Base-by-base conservation (phyloP, 2,888 invertebrate genomes). In the Beris morrisii region DNA sequence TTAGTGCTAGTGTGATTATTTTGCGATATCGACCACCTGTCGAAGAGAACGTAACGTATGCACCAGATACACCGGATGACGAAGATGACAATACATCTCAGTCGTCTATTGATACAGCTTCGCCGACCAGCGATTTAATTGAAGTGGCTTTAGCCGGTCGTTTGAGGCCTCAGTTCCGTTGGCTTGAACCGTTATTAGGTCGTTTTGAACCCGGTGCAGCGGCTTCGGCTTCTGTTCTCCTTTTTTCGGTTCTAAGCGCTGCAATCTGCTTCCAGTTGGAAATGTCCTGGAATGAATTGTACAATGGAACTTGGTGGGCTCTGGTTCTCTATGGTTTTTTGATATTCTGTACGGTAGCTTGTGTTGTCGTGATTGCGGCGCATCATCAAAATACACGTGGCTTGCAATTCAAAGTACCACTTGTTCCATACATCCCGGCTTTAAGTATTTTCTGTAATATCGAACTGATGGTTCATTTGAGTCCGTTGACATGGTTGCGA, bases 1-100 rank as follows among this genome's bases (percentile, higher is more conserved):
- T 96, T 4, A 93, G 94, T 70, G 93, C 93, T 12, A 90, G 92
- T 69, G 92, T 95, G 5, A 92, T 96, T 64, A 89, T 95, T 57
- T 81, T 95, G 64, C 85, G 95, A 55, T 95, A 95, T 75, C 84
- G 89, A 4, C 90, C 90, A 0, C 77, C 83, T 15, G 74, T 82
- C 1, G 76, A 80, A 44, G 84, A 85, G 30, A 84, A 83, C 61
- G 83, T 83, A 68, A 77, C 80, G 68, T 84, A 84, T 57, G 84
- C 84, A 52, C 74, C 84, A 67, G 83, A 84, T 68, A 73, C 76
- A 61, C 85, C 86, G 0, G 84, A 84, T 32, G 79, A 83, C 30
- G 85, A 85, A 59, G 82, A 85, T 48, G 86, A 86, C 69, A 86
- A 85, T 69, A 85, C 86, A 58, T 87, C 87, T 4, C 84, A 85